These are phyloP conservation scores for Prionace glauca DNA, from an alignment of 2,797 vertebrate genomes.

Conservation along the genomic window DNA sequence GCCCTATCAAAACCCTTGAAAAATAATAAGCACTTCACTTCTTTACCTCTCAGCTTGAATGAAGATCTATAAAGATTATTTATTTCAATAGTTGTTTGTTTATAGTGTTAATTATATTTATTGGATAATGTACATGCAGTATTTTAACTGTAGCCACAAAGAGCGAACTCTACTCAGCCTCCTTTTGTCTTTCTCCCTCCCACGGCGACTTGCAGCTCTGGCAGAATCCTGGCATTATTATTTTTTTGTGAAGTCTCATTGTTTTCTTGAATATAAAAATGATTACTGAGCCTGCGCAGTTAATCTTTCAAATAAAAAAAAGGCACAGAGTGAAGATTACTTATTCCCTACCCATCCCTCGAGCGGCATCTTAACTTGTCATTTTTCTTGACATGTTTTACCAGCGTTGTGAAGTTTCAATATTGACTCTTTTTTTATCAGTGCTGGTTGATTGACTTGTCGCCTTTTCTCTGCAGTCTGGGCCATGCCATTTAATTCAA, in stretches of 20 bases:
- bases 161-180: background rate
- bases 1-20: background rate
- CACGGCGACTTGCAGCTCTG: background rate
- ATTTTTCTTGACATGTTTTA: background rate
- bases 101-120: background rate
- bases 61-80: background rate
- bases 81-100: background rate
- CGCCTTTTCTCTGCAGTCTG: background rate
- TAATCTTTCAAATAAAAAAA: background rate
- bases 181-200: background rate
- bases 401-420: background rate
- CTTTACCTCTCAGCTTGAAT: background rate
- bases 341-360: background rate
- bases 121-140: background rate
- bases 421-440: background rate
- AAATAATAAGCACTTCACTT: background rate
- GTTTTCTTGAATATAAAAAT: background rate
- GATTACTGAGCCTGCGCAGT: background rate
- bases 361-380: background rate
- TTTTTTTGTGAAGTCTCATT: background rate
- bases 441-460: background rate
- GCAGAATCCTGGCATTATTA: background rate
- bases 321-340: background rate
- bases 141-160: background rate
- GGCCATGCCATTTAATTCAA: background rate